Base-by-base conservation (phyloP, 2,888 invertebrate species). In the Noctuana brunneofusca region DNA sequence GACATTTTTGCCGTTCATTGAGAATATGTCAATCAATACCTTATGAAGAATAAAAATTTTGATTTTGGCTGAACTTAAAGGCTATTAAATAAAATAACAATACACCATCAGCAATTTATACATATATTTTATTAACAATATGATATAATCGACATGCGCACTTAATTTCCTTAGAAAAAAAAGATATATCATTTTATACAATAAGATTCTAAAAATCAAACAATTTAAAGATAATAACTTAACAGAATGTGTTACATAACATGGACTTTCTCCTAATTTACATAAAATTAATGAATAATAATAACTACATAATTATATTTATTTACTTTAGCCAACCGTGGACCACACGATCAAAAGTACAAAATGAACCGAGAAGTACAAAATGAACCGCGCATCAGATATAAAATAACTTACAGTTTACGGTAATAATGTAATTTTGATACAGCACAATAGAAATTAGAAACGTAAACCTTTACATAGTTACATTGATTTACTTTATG, bases 101-200 rank as follows among this genome's bases (percentile, higher is more conserved):
- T 71, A 57, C 68, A 38, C 66, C 62, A 66, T 78, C 78, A 80
- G 83, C 86, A 86, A 87, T 89, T 89, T 89, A 89, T 89, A 89
- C 86, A 89, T 89, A 89, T 86, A 90, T 87, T 89, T 89, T 88
- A 88, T 87, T 89, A 90, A 90, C 90, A 89, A 87, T 90, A 89
- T 87, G 84, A 89, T 91, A 89, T 89, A 87, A 86, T 86, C 84
- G 84, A 87, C 86, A 87, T 87, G 84, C 87, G 81, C 78, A 80
- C 83, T 84, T 89, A 86, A 85, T 85, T 83, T 86, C 86, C 79
- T 79, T 83, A 81, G 75, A 83, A 84, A 84, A 73, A 18, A 84
- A 84, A 79, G 79, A 82, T 80, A 81, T 75, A 53, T 81, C 55
- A 55, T 62, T 86, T 81, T 83, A 84, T 84, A 88, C 86, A 87